Percentiles rank a stretch among this genome's conserved stretches.
These are phyloP conservation scores for Neoscelio sp. DNA, from an alignment of 2,888 invertebrate genomes.

Conservation along the genomic window DNA sequence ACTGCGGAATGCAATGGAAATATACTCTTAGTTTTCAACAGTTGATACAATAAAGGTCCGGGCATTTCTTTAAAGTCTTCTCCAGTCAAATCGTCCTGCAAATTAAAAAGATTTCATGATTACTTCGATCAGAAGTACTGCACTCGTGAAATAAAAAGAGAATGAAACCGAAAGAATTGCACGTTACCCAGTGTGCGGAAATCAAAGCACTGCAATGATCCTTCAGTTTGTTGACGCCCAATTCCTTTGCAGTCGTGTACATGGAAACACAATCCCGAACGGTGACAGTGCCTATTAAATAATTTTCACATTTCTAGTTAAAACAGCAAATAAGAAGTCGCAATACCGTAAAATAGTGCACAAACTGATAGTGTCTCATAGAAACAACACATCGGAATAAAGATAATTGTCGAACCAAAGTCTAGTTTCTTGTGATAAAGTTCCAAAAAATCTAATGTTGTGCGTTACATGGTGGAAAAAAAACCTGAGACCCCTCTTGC, in stretches of 20 bases:
- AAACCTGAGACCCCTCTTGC: too few relatives aligned
- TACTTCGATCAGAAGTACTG: too few relatives aligned
- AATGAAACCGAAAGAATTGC: too few relatives aligned
- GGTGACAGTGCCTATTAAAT: conserved; percentile 93
- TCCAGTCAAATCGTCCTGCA: conserved; percentile 87
- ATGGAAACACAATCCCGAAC: conserved; percentile 93
- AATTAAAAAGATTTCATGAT: conserved; percentile 29
- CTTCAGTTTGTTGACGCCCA: conserved; percentile 91
- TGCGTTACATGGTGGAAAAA: too few relatives aligned
- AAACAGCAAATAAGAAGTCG: too few relatives aligned
- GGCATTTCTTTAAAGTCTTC: conserved; percentile 98
- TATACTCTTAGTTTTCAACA: conserved; percentile 95
- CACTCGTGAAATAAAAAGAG: neutral
- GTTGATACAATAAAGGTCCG: conserved; percentile 93
- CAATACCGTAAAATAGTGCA: too few relatives aligned
- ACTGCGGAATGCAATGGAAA: conserved; percentile 96
- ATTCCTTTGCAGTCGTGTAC: conserved; percentile 97
- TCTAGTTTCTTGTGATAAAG: too few relatives aligned
- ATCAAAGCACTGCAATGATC: conserved; percentile 96
- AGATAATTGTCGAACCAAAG: too few relatives aligned
- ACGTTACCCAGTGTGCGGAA: conserved; percentile 94
- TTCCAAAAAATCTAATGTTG: too few relatives aligned
- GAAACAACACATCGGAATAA: too few relatives aligned
- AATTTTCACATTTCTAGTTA: conserved; percentile 96
- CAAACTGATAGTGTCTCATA: too few relatives aligned